Base-by-base conservation (phyloP, 2,113 vertebrate species). In the Daubentonia madagascariensis region DNA sequence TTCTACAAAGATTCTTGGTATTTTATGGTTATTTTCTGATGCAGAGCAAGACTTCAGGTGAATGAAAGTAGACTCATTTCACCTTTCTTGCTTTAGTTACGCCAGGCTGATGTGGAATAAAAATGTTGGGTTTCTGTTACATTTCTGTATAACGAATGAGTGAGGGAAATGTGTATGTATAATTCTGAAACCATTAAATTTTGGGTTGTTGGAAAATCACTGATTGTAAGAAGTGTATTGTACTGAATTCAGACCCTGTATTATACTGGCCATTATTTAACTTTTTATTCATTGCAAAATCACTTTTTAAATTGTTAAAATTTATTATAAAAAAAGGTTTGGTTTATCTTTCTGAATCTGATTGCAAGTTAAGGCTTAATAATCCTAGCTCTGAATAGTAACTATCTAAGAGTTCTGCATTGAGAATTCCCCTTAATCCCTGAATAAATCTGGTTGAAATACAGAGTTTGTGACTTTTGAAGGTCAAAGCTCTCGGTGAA, bases 1-100 rank as follows among this genome's bases (percentile, higher is more conserved):
- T 92, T 94, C 79, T 91, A 67, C 79, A 85, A 59, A 75, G 57
- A 86, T 89, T 89, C 65, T 95, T 93, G 85, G 67, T 93, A 90
- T 86, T 93, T 86, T 76, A 59, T 63, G 95, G 89, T 85, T 92
- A 76, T 90, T 90, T 92, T 90, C 75, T 94, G 92, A 89, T 30
- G 43, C 40, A 92, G 40, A 89, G 16, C n/a, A 94, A 85, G 40
- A 92, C 63, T 93, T 83, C 43, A 17, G 18, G 59, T 96, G 32
- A 94, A 67, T 89, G 48, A 89, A 85, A 65, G 63, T 40, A 92
- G 32, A 85, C 20, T 90, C 65, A 63, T 90, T 96, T 90, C 59
- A 89, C 59, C 4, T 25, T 75, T 52, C 23, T 89, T 59, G 11
- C 17, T 89, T 94, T 68, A 61, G 52, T 94, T 59, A 89, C 14